These are phyloP conservation scores for Caenorhabditis doughertyi DNA, from an alignment of 2,888 invertebrate species.

Conservation along the genomic window DNA sequence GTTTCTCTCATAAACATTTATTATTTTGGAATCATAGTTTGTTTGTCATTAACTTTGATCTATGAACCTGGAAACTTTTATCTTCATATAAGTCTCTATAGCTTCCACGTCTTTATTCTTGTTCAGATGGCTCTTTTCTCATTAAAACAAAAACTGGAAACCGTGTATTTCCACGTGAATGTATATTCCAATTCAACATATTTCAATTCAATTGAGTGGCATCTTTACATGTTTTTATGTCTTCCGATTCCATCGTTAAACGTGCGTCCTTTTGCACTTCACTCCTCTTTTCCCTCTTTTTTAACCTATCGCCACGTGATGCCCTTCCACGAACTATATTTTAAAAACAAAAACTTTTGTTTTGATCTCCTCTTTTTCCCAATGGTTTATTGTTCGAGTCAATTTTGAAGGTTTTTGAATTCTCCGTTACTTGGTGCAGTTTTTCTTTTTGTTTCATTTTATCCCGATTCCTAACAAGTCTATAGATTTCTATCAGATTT, in stretches of 20 bases:
- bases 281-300: background rate
- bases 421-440: no score
- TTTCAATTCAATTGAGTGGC: background rate
- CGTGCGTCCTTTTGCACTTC: slow-evolving; percentile 8
- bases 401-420: no score
- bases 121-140: no score
- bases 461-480: no score
- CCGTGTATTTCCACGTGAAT: slow-evolving; percentile 16
- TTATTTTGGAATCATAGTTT: background rate
- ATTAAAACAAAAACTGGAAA: no score
- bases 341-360: slow-evolving; percentile 20
- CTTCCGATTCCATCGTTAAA: background rate
- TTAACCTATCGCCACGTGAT: slow-evolving; percentile 5
- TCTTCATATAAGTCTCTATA: background rate
- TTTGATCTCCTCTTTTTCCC: slow-evolving; percentile 10
- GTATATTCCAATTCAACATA: background rate
- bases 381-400: background rate
- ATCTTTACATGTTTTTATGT: background rate
- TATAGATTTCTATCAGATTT: background rate
- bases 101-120: background rate
- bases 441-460: background rate
- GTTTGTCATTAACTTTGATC: background rate
- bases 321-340: slow-evolving; percentile 16
- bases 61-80: background rate
- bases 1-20: background rate